Conservation (phyloP, 2,888 invertebrate genomes). For the Acheta domesticus region DNA sequence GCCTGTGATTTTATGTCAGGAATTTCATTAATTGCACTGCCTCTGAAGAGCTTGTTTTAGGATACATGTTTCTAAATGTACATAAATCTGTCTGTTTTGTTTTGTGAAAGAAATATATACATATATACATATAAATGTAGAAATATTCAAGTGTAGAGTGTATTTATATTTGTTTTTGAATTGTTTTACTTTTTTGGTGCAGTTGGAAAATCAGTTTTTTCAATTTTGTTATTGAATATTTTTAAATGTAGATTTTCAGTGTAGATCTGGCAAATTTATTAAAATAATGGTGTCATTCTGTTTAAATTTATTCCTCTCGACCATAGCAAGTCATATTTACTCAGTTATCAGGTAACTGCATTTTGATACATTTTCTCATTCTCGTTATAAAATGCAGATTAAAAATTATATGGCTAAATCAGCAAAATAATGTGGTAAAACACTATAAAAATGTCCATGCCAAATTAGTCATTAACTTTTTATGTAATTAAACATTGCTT, state of each 20-base stretch:
- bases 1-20: too few species aligned
- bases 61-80: not conserved
- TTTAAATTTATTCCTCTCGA: not conserved
- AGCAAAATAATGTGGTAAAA: not conserved
- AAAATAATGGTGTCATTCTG: not conserved
- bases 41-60: constrained; percentile 4
- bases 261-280: not conserved
- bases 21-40: not conserved
- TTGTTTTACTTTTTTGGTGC: too few species aligned
- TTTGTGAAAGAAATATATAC: too few species aligned
- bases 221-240: too few species aligned
- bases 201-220: too few species aligned
- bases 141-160: too few species aligned
- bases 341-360: not conserved
- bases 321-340: not conserved
- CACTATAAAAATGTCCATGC: not conserved
- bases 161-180: too few species aligned
- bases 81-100: not conserved
- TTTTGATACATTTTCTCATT: not conserved
- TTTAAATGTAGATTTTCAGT: too few species aligned
- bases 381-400: not conserved
- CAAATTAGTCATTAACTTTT: not conserved
- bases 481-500: not conserved
- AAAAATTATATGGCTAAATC: not conserved
- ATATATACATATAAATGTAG: too few species aligned